Conservation (phyloP, 1,140 invertebrate genomes). For the Venturia canescens region DNA sequence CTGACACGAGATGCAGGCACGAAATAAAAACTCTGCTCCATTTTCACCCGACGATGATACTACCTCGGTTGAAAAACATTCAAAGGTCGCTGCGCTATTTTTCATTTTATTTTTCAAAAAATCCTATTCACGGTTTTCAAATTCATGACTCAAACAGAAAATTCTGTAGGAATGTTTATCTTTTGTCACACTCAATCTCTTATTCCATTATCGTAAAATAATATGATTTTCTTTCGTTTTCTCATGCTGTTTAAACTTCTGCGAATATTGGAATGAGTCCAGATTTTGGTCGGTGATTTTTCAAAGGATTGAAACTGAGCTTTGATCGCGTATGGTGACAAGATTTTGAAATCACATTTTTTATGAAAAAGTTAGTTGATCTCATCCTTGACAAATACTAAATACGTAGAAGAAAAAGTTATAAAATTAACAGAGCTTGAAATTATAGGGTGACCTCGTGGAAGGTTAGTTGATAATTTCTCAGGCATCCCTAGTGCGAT, state of each 20-base stretch:
- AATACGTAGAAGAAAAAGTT: background rate
- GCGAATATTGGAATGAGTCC: too few species aligned
- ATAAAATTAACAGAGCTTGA: background rate
- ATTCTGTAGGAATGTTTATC: background rate
- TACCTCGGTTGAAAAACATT: constrained; percentile 6
- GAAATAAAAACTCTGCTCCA: constrained; percentile 5
- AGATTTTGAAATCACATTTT: too few species aligned
- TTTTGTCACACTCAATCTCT: too few species aligned
- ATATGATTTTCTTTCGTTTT: too few species aligned
- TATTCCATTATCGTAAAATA: too few species aligned
- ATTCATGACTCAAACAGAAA: background rate
- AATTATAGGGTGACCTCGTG: constrained; percentile 2
- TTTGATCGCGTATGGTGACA: too few species aligned
- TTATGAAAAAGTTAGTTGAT: too few species aligned
- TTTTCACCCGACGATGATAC: constrained; percentile 21
- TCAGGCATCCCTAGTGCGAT: background rate
- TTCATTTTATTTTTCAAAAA: background rate
- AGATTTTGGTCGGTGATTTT: too few species aligned
- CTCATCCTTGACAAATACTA: too few species aligned
- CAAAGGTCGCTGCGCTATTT: constrained; percentile 5
- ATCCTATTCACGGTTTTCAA: background rate
- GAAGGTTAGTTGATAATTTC: constrained; percentile 10
- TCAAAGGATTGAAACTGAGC: too few species aligned
- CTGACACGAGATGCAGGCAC: constrained; percentile 13
- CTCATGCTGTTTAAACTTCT: too few species aligned